A percentile compares a stretch with the other conserved stretches of the same genome.
These are phyloP conservation scores for Danionella dracula DNA, from an alignment of 2,797 vertebrate genomes.

Conservation along the genomic window DNA sequence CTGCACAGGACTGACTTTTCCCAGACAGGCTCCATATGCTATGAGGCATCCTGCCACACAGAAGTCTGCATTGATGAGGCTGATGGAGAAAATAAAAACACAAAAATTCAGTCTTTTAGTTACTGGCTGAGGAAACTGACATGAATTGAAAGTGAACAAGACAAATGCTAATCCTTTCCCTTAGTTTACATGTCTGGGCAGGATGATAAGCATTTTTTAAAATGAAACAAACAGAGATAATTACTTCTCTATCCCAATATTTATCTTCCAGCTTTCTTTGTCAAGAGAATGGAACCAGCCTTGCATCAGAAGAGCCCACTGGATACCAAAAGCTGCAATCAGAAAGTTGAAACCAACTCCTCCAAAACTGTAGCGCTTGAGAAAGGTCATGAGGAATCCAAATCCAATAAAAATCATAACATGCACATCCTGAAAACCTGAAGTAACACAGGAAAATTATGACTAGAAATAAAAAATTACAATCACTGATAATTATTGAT, in stretches of 20 bases:
- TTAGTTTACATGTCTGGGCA: too few relatives aligned
- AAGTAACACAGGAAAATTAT: background rate
- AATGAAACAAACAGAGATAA: background rate
- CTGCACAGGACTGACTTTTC: conserved; percentile 92
- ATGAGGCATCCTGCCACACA: conserved; percentile 90
- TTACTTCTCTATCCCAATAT: conserved; percentile 86
- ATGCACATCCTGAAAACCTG: conserved; percentile 96
- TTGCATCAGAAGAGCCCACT: conserved; percentile 96
- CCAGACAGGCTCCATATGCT: conserved; percentile 88
- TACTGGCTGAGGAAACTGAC: background rate
- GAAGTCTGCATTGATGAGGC: conserved; percentile 96
- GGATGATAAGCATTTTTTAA: background rate
- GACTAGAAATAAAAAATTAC: background rate
- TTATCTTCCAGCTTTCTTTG: conserved; percentile 70
- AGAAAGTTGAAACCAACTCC: conserved; percentile 92
- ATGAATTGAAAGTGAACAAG: too few relatives aligned
- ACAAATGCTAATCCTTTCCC: too few relatives aligned
- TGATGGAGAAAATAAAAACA: conserved; percentile 52
- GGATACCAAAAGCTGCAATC: conserved; percentile 88
- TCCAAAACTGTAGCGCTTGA: conserved; percentile 88
- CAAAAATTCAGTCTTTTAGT: background rate
- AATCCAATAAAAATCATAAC: conserved; percentile 98
- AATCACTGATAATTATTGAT: background rate
- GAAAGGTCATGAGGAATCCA: conserved; percentile 94
- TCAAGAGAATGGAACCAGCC: conserved; percentile 86